Base-by-base conservation (phyloP, 2,888 invertebrate species). In the Tanypteryx hageni region DNA sequence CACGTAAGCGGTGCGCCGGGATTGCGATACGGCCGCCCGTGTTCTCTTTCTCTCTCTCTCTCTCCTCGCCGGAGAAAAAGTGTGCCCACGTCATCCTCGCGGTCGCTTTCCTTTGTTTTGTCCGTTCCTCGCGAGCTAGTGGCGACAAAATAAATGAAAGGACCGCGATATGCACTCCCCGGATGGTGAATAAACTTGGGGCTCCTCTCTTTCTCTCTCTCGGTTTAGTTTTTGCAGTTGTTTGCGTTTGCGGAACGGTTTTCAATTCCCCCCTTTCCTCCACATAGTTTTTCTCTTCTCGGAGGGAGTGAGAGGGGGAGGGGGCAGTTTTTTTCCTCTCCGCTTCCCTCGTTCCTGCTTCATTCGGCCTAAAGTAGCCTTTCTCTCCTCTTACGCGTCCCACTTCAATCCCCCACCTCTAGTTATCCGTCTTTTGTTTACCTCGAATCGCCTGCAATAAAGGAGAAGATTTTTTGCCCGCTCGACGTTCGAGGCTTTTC, bases 221-320 rank as follows among this genome's bases (percentile, higher is more conserved):
- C 31, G 64, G 18, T 44, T 68, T 89, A 89, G 89, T 89, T 89
- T 89, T 89, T 89, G 89, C n/a, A 64, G 44, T 61, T 89, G 89
- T 89, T 89, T 64, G 89, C 89, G 68, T 89, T 89, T 68, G 89
- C 68, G 89, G 61, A 89, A 64, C 89, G 68, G 68, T 89, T 89
- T 44, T 89, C 64, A 89, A 64, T 89, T 64, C 44, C 27, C 89
- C 0, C 44, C 56, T 13, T 14, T 16, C 83, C 83, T 44, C 44
- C 44, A 44, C 44, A 44, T 44, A 44, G 44, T 44, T 44, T 44
- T 44, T 44, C 44, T 44, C 44, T 5, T 3, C 44, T 44, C 5
- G 44, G 44, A 44, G 44, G 44, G 44, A 44, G 44, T 1, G 44
- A 44, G n/a, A n/a, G n/a, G n/a, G 44, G 44, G 44, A 44, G 44